phyloP scores from a whole-genome alignment of 1,140 invertebrate genomes.

The Phymastichus coffea region DNA sequence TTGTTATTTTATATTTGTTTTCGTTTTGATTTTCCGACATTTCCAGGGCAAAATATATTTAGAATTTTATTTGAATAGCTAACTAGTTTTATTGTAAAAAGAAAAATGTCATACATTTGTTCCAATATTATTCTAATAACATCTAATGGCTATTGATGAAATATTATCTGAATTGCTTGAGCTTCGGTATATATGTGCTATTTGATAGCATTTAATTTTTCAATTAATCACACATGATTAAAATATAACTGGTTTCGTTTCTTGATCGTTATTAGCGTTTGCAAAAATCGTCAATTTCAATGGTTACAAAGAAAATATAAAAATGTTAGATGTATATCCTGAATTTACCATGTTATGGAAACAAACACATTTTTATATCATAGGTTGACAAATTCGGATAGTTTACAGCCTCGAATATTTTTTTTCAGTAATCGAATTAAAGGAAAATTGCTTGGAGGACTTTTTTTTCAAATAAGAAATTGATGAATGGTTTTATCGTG shows the following conservation, averaged over 20 bases:
- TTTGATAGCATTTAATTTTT: slow-evolving; percentile 18
- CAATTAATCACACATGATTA: slow-evolving; percentile 19
- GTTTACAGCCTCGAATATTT: slow-evolving; percentile 48
- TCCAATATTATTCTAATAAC: too few relatives aligned
- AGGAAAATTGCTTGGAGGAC: not conserved
- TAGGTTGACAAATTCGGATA: slow-evolving; percentile 47
- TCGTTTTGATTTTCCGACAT: not conserved
- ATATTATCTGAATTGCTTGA: not conserved
- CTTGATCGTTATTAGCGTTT: slow-evolving; percentile 3
- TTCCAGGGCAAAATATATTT: too few relatives aligned
- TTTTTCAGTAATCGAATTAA: slow-evolving; percentile 22
- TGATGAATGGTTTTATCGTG: slow-evolving; percentile 4
- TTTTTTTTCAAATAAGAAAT: not conserved
- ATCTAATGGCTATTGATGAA: too few relatives aligned
- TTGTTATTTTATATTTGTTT: not conserved
- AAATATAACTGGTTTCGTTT: not conserved
- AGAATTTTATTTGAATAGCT: too few relatives aligned
- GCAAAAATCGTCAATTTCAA: slow-evolving; percentile 11
- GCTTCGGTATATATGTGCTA: slow-evolving; percentile 6
- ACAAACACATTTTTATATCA: slow-evolving; percentile 47
- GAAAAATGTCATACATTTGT: too few relatives aligned
- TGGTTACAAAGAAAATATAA: slow-evolving; percentile 33
- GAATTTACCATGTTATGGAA: slow-evolving; percentile 47
- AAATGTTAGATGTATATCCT: slow-evolving; percentile 39
- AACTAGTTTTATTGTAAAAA: too few relatives aligned